Percentiles rank a stretch among this genome's conserved stretches.
These are phyloP conservation scores for Clostera curtula DNA, from an alignment of 2,888 invertebrate species.

Conservation along the genomic window DNA sequence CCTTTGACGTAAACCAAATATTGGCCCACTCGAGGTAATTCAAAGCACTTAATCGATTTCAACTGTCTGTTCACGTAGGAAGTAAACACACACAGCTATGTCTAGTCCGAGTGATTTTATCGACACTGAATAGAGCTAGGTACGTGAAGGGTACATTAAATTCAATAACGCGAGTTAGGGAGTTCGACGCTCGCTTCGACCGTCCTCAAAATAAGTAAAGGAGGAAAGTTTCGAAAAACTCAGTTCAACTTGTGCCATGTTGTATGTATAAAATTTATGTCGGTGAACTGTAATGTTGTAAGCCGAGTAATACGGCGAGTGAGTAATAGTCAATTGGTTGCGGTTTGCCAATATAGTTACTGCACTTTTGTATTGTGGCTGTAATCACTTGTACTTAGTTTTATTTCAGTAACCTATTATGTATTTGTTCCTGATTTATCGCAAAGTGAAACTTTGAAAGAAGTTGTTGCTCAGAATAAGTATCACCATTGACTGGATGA, in stretches of 20 bases:
- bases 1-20: constrained; percentile 17
- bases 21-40: constrained; percentile 17
- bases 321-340: no score
- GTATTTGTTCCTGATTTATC: no score
- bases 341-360: no score
- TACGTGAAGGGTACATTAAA: constrained; percentile 66
- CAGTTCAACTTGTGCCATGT: constrained; percentile 53
- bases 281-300: constrained; percentile 48
- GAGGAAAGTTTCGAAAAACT: constrained; percentile 67
- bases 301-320: no score
- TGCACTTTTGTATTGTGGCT: no score
- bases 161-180: constrained; percentile 73
- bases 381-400: no score
- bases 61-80: constrained; percentile 7
- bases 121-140: constrained; percentile 55
- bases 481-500: no score
- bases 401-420: no score
- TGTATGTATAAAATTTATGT: constrained; percentile 53
- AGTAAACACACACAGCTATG: constrained; percentile 25
- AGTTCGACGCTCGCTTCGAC: constrained; percentile 69
- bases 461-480: no score
- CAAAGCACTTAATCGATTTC: constrained; percentile 15
- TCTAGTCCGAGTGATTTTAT: constrained; percentile 53
- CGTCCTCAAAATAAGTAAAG: constrained; percentile 71
- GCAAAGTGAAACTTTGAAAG: no score